Base-by-base conservation (phyloP, 2,888 invertebrate genomes). In the Nemapogon koenigi region DNA sequence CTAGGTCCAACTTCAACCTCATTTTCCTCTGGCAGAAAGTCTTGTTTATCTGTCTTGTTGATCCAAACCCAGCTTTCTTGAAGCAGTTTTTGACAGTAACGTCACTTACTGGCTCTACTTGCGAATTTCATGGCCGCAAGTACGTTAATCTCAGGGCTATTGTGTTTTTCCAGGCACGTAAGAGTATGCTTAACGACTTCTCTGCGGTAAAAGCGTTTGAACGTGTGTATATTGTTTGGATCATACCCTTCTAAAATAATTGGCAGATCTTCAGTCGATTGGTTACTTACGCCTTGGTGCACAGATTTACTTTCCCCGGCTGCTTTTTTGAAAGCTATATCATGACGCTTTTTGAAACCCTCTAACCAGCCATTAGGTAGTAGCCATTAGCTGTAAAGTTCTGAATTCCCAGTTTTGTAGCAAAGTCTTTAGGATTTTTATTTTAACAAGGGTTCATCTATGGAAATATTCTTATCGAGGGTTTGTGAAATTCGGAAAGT, bases 31-130 rank as follows among this genome's bases (percentile, higher is more conserved):
- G 39, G 35, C 41, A 43, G 37, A n/a, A n/a, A n/a, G 41, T 30
- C 41, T 43, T 45, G 37, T n/a, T 43, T 31, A 45, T 41, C 42
- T 43, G 40, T 38, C 41, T 41, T 42, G 40, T 41, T 40, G n/a
- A n/a, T 16, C 40, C 27, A 45, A 47, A 47, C 39, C 45, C 45
- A 43, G 45, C 43, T 47, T 47, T 47, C 35, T 47, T 46, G 44
- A 46, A 49, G 41, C 43, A 49, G 39, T 48, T 46, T 41, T 39
- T 45, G 27, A 47, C 37, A 40, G 46, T 47, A 35, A 36, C 33
- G 28, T 46, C 40, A 35, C 43, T 43, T 7, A 45, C 45, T 40
- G 16, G 45, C 45, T 48, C 41, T 48, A 37, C 44, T 44, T 26
- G 44, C 43, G 38, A 47, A 46, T 41, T 39, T 44, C 42, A 43